Evolutionary conservation across 2,113 vertebrate species (phyloP).

Genomic region (Poeciliopsis turrubarensis): DNA sequence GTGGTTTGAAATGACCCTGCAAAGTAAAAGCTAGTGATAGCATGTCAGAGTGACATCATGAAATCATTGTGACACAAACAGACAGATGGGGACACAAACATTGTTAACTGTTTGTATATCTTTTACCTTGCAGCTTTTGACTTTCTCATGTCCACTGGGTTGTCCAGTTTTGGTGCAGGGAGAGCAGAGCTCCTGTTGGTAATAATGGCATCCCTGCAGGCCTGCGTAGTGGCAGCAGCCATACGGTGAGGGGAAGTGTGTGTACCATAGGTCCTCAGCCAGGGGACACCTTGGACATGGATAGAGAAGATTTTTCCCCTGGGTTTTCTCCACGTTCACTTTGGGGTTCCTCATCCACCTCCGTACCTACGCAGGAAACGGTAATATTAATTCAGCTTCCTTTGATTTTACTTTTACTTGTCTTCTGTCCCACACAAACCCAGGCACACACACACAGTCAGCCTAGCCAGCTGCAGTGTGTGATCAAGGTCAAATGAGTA

Average conservation of each 20-base stretch:
- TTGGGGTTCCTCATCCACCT: constrained; percentile 94
- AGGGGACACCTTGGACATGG: constrained; percentile 82
- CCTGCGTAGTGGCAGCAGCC: constrained; percentile 81
- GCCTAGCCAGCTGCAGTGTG: constrained; percentile 37
- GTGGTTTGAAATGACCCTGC: not conserved
- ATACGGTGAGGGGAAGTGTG: constrained; percentile 82
- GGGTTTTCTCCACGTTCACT: constrained; percentile 88
- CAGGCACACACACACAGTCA: not conserved
- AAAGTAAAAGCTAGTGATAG: no score
- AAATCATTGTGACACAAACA: not conserved
- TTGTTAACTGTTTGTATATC: not conserved
- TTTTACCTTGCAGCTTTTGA: constrained; percentile 86
- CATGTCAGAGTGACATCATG: constrained; percentile 3
- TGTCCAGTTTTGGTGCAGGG: constrained; percentile 72
- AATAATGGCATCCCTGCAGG: constrained; percentile 69
- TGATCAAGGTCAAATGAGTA: constrained; percentile 36
- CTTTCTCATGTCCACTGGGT: constrained; percentile 78
- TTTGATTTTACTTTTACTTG: not conserved
- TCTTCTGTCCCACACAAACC: not conserved
- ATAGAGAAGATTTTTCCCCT: constrained; percentile 83
- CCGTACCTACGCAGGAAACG: constrained; percentile 82
- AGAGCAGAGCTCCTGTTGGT: constrained; percentile 79
- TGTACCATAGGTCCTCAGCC: constrained; percentile 83
- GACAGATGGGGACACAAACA: not conserved
- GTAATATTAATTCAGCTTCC: accelerated